phyloP scores from a whole-genome alignment of 2,888 invertebrate genomes.

The Eupithecia subumbrata region DNA sequence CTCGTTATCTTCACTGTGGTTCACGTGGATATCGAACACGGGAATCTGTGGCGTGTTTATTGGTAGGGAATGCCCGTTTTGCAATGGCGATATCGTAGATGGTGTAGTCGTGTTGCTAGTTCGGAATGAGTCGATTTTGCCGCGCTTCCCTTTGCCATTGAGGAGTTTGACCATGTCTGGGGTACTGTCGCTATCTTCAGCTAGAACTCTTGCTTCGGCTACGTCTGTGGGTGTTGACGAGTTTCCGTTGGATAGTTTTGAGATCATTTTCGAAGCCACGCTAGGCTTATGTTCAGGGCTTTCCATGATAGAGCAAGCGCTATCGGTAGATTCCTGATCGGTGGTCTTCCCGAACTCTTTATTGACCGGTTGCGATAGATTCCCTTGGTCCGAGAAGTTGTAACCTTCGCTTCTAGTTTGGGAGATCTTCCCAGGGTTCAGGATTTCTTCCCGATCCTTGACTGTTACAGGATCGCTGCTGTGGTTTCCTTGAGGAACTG shows the following conservation, averaged over 20 bases:
- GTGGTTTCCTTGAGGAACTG: conserved; percentile 38
- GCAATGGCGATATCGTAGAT: conserved; percentile 78
- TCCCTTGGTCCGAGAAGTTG: conserved; percentile 62
- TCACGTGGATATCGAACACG: conserved; percentile 74
- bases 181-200: conserved; percentile 68
- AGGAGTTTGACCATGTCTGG: conserved; percentile 71
- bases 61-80: conserved; percentile 76
- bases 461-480: conserved; percentile 67
- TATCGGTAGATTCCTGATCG: conserved; percentile 78
- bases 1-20: conserved; percentile 77
- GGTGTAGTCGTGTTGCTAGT: conserved; percentile 75
- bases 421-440: conserved; percentile 59
- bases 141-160: conserved; percentile 60
- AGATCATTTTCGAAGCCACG: conserved; percentile 73
- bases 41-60: conserved; percentile 72
- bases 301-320: conserved; percentile 68
- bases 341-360: conserved; percentile 67
- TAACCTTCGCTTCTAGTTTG: conserved; percentile 67
- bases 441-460: conserved; percentile 60
- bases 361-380: conserved; percentile 56
- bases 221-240: conserved; percentile 76
- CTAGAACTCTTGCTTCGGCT: conserved; percentile 48
- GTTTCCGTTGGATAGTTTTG: conserved; percentile 78
- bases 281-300: conserved; percentile 70
- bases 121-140: conserved; percentile 72